Base-by-base conservation (phyloP, 2,113 vertebrate genomes). In the Prionailurus bengalensis region DNA sequence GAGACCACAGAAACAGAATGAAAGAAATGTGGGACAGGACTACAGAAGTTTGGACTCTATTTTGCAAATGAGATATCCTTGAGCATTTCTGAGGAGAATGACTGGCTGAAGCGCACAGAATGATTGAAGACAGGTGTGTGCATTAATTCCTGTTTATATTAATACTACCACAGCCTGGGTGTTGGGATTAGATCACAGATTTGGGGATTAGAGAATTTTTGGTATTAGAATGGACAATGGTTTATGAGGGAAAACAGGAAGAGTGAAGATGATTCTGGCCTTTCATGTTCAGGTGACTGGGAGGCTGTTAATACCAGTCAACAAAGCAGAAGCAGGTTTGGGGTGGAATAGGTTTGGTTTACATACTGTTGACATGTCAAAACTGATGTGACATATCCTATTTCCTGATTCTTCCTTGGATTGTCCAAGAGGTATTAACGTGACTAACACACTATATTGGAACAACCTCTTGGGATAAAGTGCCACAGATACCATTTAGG, bases 381-480 rank as follows among this genome's bases (percentile, higher is more conserved):
- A 93, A 61, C 17, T 45, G 27, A 95, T 66, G 33, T 76, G 79
- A 93, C 33, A 76, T 36, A 71, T 80, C 87, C 95, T 71, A 31
- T 89, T 95, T 98, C 96, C 95, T 79, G 71, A 92, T 96, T 95
- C 71, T 74, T 91, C 63, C 42, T 23, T 21, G 63, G 53, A 81
- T 79, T 85, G 76, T 91, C 70, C 36, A 51, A 89, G 92, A 96
- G 81, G 61, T 94, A 94, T 79, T n/a, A 94, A 36, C 81, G 73
- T 97, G 96, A 97, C 74, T 96, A 96, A 91, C 13, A 42, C 4
- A 39, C 29, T 12, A 31, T 66, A 93, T 0, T 78, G 71, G 73
- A 93, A 96, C 73, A 85, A 78, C 27, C 23, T 81, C 86, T 74
- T 79, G 31, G 36, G 82, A 94, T 92, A 25, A 93, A 86, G 23